Conservation (phyloP, 2,797 vertebrate genomes). For the Sus cebifrons region DNA sequence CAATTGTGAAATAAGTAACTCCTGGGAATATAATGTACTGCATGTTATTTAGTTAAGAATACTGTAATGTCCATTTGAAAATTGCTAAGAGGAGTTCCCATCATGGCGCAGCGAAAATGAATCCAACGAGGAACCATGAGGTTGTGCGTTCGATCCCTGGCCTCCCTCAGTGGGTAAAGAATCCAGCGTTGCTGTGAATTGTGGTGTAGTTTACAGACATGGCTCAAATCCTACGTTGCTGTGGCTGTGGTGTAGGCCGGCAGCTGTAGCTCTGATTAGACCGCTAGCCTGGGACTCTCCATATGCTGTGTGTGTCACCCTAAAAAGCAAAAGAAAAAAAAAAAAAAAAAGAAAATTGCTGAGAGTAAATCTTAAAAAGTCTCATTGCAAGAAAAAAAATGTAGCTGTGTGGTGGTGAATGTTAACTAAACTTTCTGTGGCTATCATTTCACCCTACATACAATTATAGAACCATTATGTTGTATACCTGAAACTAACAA, state of each 20-base stretch:
- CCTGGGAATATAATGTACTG: neutral
- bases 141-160: too few species aligned
- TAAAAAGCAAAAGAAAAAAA: too few species aligned
- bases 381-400: neutral
- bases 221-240: too few species aligned
- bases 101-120: too few species aligned
- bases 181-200: too few species aligned
- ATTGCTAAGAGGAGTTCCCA: neutral
- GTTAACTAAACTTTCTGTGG: neutral
- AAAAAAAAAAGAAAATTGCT: neutral
- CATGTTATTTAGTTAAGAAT: neutral
- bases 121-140: too few species aligned
- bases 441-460: neutral
- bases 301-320: too few species aligned
- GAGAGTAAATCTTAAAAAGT: neutral
- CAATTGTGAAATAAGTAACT: neutral
- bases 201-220: too few species aligned
- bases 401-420: neutral
- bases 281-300: too few species aligned
- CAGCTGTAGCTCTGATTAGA: too few species aligned
- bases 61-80: neutral
- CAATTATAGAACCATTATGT: neutral
- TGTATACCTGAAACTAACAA: neutral
- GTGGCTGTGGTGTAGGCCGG: too few species aligned
- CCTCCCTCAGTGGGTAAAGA: too few species aligned